Base-by-base conservation (phyloP, 2,888 invertebrate genomes). In the Plebejus argus region DNA sequence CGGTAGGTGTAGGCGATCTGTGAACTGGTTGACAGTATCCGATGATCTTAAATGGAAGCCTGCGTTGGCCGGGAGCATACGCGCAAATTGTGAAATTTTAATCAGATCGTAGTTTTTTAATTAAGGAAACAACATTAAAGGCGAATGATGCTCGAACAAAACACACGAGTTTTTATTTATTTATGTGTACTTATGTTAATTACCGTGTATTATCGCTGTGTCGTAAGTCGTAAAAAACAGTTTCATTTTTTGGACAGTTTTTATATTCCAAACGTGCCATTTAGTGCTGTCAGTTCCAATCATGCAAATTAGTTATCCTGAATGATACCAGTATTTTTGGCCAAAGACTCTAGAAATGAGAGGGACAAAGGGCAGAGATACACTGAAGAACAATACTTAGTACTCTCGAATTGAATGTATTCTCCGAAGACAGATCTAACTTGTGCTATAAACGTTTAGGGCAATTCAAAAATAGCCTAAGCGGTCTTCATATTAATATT, bases 401-500 rank as follows among this genome's bases (percentile, higher is more conserved):
- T 12, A 66, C 5, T 28, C 66, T 15, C 15, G 6, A 6, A 15
- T 66, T 12, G 1, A 66, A 66, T 33, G 28, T 39, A 15, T 28
- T 20, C 49, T 74, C 1, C 74, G 74, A 23, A 49, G 28, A 72
- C 28, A 72, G 39, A 49, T 23, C 45, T 23, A 72, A 74, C 72
- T 74, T 39, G 71, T 8, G 71, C 53, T 74, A 84, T 81, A 79
- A 82, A 82, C 84, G 82, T 86, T 86, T 85, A 85, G 84, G 84
- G 83, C 82, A 87, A 86, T 85, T 86, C 84, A 86, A 89, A 88
- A 90, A 90, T 89, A 89, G 85, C 85, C 84, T 85, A 85, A 82
- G 84, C 83, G 85, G 84, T 85, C 84, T 83, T 84, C 83, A 81
- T 86, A 83, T 84, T 84, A 83, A 82, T 83, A 82, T 83, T 28